Conservation (phyloP, 2,888 invertebrate genomes). For the Megastigmus dorsalis region DNA sequence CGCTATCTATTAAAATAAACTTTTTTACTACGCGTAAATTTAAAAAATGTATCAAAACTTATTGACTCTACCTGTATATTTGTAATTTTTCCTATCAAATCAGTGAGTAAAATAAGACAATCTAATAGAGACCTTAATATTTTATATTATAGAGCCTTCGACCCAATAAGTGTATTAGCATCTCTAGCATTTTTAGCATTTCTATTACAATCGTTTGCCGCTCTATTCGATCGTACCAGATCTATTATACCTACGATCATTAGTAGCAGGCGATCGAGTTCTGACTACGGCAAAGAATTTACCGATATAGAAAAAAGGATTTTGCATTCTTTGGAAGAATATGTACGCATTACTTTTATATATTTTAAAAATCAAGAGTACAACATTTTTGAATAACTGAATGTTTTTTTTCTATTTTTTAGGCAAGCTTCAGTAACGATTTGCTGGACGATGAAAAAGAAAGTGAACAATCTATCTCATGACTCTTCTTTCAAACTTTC, state of each 20-base stretch:
- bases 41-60: no score
- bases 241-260: conserved; percentile 68
- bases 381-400: conserved; percentile 16
- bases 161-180: conserved; percentile 72
- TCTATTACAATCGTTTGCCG: conserved; percentile 71
- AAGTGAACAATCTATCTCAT: conserved; percentile 17
- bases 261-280: conserved; percentile 59
- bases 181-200: conserved; percentile 73
- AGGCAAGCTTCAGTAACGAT: conserved; percentile 51
- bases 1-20: no score
- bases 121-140: no score
- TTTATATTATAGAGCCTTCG: conserved; percentile 65
- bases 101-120: no score
- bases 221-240: conserved; percentile 69
- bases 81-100: no score
- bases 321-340: conserved; percentile 66
- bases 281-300: conserved; percentile 55
- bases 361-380: neutral
- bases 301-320: conserved; percentile 62
- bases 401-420: conserved; percentile 30
- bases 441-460: conserved; percentile 38
- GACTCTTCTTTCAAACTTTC: neutral
- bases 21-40: no score
- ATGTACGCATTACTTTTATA: conserved; percentile 61
- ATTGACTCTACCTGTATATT: no score